Evolutionary conservation across 2,113 vertebrate genomes (phyloP).

Genomic region (Lycocorax pyrrhopterus): DNA sequence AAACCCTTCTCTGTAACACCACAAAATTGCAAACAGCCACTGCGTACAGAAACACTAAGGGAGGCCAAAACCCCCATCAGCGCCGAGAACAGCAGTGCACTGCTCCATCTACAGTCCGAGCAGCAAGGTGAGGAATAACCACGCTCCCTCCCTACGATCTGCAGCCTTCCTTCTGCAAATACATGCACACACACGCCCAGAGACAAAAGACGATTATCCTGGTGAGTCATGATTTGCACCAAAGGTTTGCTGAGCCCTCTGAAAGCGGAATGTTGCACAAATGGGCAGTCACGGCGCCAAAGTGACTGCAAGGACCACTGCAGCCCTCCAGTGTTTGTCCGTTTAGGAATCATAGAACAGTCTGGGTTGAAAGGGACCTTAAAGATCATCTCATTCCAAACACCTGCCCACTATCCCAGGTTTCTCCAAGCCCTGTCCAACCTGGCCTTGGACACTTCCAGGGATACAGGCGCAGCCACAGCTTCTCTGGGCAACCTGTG

Average conservation of each 20-base stretch:
- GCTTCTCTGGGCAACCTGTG: neutral
- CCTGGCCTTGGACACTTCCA: neutral
- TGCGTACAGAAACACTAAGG: neutral
- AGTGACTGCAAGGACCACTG: neutral
- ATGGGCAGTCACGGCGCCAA: neutral
- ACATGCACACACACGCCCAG: neutral
- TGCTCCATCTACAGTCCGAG: constrained; percentile 38
- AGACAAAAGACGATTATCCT: constrained; percentile 34
- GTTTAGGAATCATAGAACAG: neutral
- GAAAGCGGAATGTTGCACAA: neutral
- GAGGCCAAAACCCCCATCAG: neutral
- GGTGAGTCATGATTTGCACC: constrained; percentile 14
- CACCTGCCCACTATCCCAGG: neutral
- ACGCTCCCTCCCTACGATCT: neutral
- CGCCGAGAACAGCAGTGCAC: neutral
- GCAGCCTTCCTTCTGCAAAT: neutral
- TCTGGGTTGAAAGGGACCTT: neutral
- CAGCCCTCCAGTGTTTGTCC: neutral
- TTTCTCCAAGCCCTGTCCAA: neutral
- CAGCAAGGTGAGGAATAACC: neutral
- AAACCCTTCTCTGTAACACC: neutral
- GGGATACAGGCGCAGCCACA: neutral
- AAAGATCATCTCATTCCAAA: neutral
- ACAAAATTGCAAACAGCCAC: neutral
- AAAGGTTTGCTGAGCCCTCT: constrained; percentile 9